Evolutionary conservation across 2,113 vertebrate genomes (phyloP).

Genomic region (Siniperca knerii): DNA sequence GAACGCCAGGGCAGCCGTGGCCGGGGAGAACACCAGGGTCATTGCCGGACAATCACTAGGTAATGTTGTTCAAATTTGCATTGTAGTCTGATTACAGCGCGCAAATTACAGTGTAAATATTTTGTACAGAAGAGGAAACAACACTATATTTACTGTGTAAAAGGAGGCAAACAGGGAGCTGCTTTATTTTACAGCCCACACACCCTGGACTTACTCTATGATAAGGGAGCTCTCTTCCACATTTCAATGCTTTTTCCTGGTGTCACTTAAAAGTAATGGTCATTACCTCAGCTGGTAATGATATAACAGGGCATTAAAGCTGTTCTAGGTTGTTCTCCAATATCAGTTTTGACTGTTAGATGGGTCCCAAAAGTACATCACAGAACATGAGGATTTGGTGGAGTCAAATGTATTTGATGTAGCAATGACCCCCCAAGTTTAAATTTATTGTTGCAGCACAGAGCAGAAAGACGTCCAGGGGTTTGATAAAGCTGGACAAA

Average conservation of each 20-base stretch:
- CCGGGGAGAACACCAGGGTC: conserved; percentile 92
- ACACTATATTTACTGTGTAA: background rate
- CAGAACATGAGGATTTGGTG: background rate
- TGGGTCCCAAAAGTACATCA: background rate
- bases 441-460: background rate
- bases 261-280: background rate
- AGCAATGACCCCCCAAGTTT: background rate
- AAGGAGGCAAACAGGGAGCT: background rate
- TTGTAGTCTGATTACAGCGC: background rate
- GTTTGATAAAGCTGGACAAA: background rate
- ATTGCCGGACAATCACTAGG: conserved; percentile 95
- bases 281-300: background rate
- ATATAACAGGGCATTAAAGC: background rate
- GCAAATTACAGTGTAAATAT: background rate
- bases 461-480: background rate
- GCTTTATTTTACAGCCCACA: background rate
- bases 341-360: background rate
- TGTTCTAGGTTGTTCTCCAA: background rate
- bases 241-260: background rate
- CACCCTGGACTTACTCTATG: background rate
- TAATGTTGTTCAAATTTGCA: conserved; percentile 61
- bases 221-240: background rate
- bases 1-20: conserved; percentile 91
- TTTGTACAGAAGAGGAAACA: background rate
- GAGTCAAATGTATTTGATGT: background rate